These are phyloP conservation scores for Indicator maculatus DNA, from an alignment of 2,113 vertebrate genomes.

Conservation along the genomic window DNA sequence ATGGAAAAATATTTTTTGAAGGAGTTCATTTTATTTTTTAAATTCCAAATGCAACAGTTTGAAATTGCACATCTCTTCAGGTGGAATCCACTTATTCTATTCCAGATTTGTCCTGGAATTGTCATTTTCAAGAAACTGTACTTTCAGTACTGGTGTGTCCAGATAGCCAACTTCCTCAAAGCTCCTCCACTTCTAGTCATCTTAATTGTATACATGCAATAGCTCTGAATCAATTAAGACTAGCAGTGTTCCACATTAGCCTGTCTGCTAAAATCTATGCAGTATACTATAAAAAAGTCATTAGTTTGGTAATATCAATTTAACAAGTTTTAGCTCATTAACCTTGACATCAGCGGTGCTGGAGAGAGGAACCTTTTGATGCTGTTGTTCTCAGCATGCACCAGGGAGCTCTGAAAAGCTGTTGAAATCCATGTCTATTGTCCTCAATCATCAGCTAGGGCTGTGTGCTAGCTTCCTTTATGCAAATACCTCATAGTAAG, in stretches of 20 bases:
- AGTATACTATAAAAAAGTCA: conserved; percentile 49
- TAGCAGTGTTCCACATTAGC: conserved; percentile 42
- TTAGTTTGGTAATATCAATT: conserved; percentile 67
- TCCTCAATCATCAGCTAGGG: not conserved
- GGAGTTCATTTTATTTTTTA: not conserved
- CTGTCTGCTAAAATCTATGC: conserved; percentile 54
- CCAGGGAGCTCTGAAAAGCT: conserved; percentile 3
- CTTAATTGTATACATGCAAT: conserved; percentile 34
- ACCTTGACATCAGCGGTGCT: conserved; percentile 56
- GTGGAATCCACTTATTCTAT: not conserved
- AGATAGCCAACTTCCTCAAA: not conserved
- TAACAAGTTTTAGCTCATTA: conserved; percentile 71
- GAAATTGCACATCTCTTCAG: not conserved
- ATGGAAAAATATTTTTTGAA: not conserved
- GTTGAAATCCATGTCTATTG: not conserved
- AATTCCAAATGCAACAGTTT: not conserved
- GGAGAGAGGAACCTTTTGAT: conserved; percentile 34
- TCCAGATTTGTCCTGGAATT: not conserved
- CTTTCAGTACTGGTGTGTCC: not conserved
- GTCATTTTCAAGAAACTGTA: not conserved
- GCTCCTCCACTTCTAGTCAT: conserved; percentile 5
- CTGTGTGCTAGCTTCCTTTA: not conserved
- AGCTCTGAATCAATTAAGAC: conserved; percentile 64
- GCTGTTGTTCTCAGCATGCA: conserved; percentile 14
- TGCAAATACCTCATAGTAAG: not conserved